phyloP scores from a whole-genome alignment of 2,888 invertebrate species.

The Conchocele bisecta region DNA sequence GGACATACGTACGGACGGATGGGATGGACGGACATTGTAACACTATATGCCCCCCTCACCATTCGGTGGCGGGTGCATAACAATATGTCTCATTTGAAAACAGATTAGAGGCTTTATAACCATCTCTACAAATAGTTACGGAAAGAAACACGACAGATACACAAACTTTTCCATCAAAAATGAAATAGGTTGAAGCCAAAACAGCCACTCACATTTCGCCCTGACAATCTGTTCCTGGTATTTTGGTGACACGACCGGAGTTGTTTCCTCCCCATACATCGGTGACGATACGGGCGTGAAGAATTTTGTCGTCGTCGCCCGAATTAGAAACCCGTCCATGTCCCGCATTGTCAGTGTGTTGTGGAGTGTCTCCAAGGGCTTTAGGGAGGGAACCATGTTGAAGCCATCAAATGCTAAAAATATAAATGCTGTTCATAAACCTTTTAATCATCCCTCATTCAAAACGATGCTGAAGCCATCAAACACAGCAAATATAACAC shows the following conservation, averaged over 20 bases:
- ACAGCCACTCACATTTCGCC: constrained; percentile 41
- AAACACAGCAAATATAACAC: constrained; percentile 63
- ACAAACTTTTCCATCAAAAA: too few species aligned
- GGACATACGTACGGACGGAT: too few species aligned
- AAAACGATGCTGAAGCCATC: constrained; percentile 73
- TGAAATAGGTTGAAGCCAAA: too few species aligned
- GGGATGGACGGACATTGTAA: too few species aligned
- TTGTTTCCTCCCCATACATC: constrained; percentile 48
- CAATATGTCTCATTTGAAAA: too few species aligned
- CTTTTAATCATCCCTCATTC: constrained; percentile 53
- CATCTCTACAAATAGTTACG: too few species aligned
- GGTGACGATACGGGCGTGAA: constrained; percentile 72
- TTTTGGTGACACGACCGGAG: constrained; percentile 53
- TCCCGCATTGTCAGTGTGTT: constrained; percentile 97
- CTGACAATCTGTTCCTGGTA: constrained; percentile 39
- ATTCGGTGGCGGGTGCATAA: too few species aligned
- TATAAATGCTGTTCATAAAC: constrained; percentile 40
- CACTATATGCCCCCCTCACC: too few species aligned
- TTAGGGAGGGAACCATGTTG: constrained; percentile 92
- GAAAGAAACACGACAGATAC: too few species aligned
- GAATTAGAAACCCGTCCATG: constrained; percentile 93
- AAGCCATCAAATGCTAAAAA: constrained; percentile 74
- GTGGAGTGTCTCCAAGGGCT: constrained; percentile 98
- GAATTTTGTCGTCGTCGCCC: constrained; percentile 87
- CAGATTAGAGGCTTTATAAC: too few species aligned